Percentiles rank a stretch among this genome's conserved stretches.
Conservation (phyloP, 1,140 invertebrate species). For the Brachionus koreanus region DNA sequence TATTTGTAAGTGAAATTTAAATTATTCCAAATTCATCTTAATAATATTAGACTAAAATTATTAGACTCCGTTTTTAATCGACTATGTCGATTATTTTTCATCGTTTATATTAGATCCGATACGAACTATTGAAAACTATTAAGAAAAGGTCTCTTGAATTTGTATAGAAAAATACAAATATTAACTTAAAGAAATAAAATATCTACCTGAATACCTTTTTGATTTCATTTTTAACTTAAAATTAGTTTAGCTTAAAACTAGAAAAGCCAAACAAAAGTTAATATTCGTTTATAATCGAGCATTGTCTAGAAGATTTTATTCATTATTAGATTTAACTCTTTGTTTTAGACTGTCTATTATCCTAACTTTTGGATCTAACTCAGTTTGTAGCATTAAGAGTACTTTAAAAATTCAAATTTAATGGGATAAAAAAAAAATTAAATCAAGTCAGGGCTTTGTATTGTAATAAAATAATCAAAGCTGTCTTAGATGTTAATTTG, state of each 20-base stretch:
- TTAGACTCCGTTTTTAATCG: not conserved
- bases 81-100: not conserved
- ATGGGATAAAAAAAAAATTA: too few relatives aligned
- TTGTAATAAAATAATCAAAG: too few relatives aligned
- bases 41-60: not conserved
- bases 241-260: constrained; percentile 10
- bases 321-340: not conserved
- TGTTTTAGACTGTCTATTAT: not conserved
- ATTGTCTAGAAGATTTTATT: not conserved
- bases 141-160: constrained; percentile 29
- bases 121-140: constrained; percentile 13
- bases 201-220: constrained; percentile 35
- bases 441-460: too few relatives aligned
- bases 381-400: not conserved
- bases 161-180: constrained; percentile 33
- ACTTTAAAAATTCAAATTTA: not conserved
- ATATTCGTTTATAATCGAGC: not conserved
- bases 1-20: too few relatives aligned
- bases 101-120: not conserved
- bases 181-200: constrained; percentile 21
- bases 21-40: not conserved
- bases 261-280: constrained; percentile 31
- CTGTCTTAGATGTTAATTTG: too few relatives aligned
- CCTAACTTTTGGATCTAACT: not conserved
- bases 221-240: not conserved